These are phyloP conservation scores for Chloroceryle inda DNA, from an alignment of 2,797 vertebrate genomes.

Conservation along the genomic window DNA sequence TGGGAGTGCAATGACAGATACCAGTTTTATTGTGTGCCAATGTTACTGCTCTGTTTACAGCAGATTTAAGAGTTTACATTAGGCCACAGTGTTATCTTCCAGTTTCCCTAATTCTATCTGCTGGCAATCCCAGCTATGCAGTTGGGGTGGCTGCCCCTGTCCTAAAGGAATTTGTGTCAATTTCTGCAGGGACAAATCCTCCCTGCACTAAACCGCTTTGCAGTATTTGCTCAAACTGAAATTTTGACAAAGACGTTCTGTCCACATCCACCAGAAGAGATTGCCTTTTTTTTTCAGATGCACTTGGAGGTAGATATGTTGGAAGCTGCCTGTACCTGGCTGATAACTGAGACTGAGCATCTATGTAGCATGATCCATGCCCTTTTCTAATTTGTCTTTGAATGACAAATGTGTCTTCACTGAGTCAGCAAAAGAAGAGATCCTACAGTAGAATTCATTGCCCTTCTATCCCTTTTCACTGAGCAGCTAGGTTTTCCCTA, in stretches of 20 bases:
- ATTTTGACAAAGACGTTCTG: conserved; percentile 70
- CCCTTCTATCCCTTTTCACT: conserved; percentile 27
- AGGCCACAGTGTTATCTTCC: conserved; percentile 66
- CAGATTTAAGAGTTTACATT: conserved; percentile 74
- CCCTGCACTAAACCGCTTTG: conserved; percentile 57
- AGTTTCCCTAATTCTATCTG: conserved; percentile 72
- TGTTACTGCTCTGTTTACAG: conserved; percentile 48
- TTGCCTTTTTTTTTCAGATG: conserved; percentile 63
- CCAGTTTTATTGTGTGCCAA: not conserved
- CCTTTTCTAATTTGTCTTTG: conserved; percentile 77
- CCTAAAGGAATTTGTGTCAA: conserved; percentile 74
- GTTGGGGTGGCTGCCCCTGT: conserved; percentile 43
- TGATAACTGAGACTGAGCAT: conserved; percentile 73
- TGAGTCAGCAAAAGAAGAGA: conserved; percentile 74
- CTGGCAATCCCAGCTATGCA: conserved; percentile 41
- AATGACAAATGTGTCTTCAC: conserved; percentile 73
- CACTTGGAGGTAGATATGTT: conserved; percentile 62
- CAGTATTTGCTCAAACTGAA: conserved; percentile 69
- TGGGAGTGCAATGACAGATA: conserved; percentile 26
- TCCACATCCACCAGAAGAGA: conserved; percentile 59
- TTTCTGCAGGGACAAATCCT: conserved; percentile 76
- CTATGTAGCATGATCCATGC: conserved; percentile 40
- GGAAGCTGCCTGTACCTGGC: conserved; percentile 73
- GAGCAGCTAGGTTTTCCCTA: not conserved
- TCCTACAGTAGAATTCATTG: conserved; percentile 8